These are phyloP conservation scores for Perithous albicinctus DNA, from an alignment of 2,888 invertebrate species.

Conservation along the genomic window DNA sequence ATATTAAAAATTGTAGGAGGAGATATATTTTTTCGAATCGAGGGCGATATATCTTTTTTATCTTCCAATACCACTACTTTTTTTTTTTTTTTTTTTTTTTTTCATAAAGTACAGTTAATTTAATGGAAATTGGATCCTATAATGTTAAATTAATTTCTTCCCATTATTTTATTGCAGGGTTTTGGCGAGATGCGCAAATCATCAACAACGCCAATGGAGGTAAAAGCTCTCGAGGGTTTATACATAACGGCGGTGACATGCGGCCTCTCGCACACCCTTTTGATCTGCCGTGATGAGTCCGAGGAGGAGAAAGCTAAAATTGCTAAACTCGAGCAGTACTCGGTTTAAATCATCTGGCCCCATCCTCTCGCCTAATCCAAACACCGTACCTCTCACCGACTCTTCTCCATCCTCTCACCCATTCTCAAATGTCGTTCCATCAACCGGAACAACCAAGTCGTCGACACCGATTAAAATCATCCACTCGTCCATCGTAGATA, in stretches of 20 bases:
- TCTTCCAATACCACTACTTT: too few species aligned
- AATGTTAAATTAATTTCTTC: slow-evolving; percentile 17
- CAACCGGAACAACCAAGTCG: slow-evolving; percentile 20
- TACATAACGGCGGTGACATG: slow-evolving; percentile 92
- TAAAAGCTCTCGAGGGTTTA: slow-evolving; percentile 90
- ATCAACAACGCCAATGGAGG: slow-evolving; percentile 94
- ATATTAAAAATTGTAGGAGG: too few species aligned
- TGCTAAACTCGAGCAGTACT: slow-evolving; percentile 86
- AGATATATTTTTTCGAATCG: too few species aligned
- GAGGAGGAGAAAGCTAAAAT: slow-evolving; percentile 88
- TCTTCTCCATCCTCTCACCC: not conserved
- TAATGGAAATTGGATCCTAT: too few species aligned
- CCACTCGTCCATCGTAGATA: slow-evolving; percentile 23
- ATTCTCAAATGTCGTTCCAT: not conserved
- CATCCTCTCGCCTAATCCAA: slow-evolving; percentile 55
- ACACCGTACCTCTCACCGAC: slow-evolving; percentile 41
- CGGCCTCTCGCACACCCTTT: slow-evolving; percentile 94
- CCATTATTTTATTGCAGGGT: slow-evolving; percentile 86
- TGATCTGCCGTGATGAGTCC: slow-evolving; percentile 88
- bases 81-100: not conserved
- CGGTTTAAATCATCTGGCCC: slow-evolving; percentile 76
- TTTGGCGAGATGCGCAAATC: slow-evolving; percentile 96
- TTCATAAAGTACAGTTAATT: not conserved
- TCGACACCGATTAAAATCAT: slow-evolving; percentile 19
- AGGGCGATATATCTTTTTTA: too few species aligned